phyloP scores from a whole-genome alignment of 2,797 vertebrate species.

The Fistularia tabacaria region DNA sequence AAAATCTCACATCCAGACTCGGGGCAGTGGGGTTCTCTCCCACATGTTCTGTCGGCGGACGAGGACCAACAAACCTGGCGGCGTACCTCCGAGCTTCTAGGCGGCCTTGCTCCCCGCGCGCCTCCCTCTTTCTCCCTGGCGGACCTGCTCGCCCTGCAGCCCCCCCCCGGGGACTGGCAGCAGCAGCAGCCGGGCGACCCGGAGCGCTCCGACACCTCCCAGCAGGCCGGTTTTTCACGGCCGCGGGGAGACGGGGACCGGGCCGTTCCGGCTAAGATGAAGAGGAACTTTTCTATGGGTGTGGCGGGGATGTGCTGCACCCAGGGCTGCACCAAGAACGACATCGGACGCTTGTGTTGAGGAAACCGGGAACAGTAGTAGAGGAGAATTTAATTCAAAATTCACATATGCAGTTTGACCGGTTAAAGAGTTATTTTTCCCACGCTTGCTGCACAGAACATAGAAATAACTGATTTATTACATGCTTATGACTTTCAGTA shows the following conservation, averaged over 20 bases:
- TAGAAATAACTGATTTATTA: no score
- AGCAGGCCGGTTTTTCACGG: constrained; percentile 1
- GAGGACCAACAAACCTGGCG: constrained; percentile 22
- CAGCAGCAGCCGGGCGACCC: constrained; percentile 9
- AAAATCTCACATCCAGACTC: no score
- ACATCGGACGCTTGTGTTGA: constrained; percentile 84
- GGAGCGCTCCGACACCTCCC: constrained; percentile 2
- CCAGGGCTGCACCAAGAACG: constrained; percentile 83
- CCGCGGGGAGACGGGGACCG: constrained; percentile 31
- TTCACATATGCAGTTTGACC: no score
- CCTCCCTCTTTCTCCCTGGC: constrained; percentile 46
- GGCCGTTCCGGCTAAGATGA: constrained; percentile 63
- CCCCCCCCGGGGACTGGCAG: constrained; percentile 12
- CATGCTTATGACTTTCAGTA: no score
- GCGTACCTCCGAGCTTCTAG: constrained; percentile 1
- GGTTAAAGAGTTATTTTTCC: no score
- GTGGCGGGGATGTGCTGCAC: constrained; percentile 82
- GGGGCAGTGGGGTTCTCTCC: no score
- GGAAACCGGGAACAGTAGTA: neutral
- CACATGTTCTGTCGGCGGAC: no score
- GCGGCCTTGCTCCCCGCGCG: constrained; percentile 10
- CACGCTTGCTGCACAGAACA: no score
- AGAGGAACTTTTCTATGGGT: constrained; percentile 71
- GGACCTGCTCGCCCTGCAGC: constrained; percentile 59
- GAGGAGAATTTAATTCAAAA: no score